Base-by-base conservation (phyloP, 2,797 vertebrate genomes). In the Denticeps clupeoides region DNA sequence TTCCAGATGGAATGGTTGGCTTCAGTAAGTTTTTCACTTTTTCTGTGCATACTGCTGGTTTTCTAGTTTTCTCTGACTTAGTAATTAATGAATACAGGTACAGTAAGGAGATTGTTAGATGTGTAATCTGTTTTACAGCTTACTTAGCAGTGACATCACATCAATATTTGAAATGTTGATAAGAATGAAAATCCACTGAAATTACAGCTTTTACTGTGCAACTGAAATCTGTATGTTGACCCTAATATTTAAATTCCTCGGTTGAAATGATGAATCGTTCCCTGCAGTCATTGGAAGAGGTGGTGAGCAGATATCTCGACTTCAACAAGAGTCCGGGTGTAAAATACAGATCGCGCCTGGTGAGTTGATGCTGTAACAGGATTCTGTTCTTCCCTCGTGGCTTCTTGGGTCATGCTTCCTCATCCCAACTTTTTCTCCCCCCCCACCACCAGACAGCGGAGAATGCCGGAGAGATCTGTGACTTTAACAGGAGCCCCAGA, bases 291-390 rank as follows among this genome's bases (percentile, higher is more conserved):
- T 99, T 68, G 95, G 94, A 68, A 88, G 95, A 84, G 95, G 95
- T 26, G 95, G 94, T n/a, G 95, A 99, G 70, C 93, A 99, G 63
- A 99, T 99, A 54, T 97, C 93, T 3, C 89, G 93, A 9, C 87
- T 99, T 73, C 95, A 99, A 52, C 93, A 98, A 22, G 95, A 99
- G 51, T 97, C 94, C 38, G 92, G 93, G 47, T 99, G 95, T 71
- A 99, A 99, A 85, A 98, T 99, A 87, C 95, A 99, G 73, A 99
- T 99, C 48, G 90, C 95, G 9, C 92, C 94, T 50, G 95, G 95
- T 97, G 84, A 72, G 42, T 61, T 19, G 43, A 5, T 23, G 4
- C 2, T 28, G 15, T 2, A 18, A 35, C 12, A 7, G 11, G 28
- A 6, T n/a, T 15, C 3, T 4, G 2, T 3, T 12, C 31, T 31